These are phyloP conservation scores for Platygyra sinensis DNA, from an alignment of 64 coral and sea anemone genomes.

Conservation along the genomic window DNA sequence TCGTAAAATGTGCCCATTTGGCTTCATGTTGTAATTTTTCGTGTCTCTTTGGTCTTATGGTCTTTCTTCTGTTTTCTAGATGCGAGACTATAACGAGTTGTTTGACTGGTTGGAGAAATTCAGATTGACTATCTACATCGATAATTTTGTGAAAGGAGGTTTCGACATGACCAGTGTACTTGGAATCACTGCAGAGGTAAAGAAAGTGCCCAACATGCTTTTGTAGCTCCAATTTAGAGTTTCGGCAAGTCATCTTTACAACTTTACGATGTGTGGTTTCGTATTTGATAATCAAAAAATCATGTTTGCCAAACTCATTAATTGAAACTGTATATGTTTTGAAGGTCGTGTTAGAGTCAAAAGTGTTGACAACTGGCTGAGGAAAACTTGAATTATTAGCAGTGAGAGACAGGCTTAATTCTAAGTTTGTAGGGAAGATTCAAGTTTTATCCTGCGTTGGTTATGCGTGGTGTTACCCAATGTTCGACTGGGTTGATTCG, in stretches of 20 bases:
- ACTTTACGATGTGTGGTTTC: too few species aligned
- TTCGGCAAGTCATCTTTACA: not conserved
- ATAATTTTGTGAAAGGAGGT: slow-evolving; percentile 92
- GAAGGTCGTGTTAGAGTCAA: not conserved
- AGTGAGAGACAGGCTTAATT: too few species aligned
- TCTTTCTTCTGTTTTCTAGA: slow-evolving; percentile 44
- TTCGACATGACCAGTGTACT: slow-evolving; percentile 87
- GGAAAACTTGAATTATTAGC: too few species aligned
- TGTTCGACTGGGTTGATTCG: too few species aligned
- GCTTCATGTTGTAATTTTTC: not conserved
- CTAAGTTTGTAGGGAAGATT: not conserved
- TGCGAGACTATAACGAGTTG: slow-evolving; percentile 87
- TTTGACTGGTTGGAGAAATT: slow-evolving; percentile 93
- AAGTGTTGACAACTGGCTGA: too few species aligned
- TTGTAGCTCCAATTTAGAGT: not conserved
- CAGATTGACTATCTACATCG: slow-evolving; percentile 88
- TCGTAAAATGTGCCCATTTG: too few species aligned
- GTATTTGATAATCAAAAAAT: too few species aligned
- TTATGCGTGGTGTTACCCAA: too few species aligned
- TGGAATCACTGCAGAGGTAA: slow-evolving; percentile 92
- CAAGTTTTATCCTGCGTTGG: not conserved
- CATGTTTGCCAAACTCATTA: too few species aligned
- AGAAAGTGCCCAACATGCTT: not conserved
- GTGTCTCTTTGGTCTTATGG: not conserved
- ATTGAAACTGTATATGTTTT: not conserved